Percentiles rank a stretch among this genome's conserved stretches.
Evolutionary conservation across 1,140 invertebrate species (phyloP).

Genomic region (Contarinia nasturtii): DNA sequence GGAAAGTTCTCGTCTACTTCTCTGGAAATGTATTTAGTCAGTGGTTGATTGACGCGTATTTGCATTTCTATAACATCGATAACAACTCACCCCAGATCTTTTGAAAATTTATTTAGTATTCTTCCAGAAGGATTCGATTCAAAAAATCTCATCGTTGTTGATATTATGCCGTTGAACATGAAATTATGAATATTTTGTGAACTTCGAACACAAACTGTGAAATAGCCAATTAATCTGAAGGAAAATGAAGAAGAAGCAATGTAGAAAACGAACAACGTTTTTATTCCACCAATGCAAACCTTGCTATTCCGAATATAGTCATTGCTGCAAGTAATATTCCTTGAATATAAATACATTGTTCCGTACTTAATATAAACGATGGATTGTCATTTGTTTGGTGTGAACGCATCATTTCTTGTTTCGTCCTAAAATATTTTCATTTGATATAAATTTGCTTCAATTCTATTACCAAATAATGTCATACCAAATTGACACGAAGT

Average conservation of each 20-base stretch:
- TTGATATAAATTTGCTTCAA: neutral
- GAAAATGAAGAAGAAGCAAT: constrained; percentile 38
- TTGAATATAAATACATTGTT: constrained; percentile 29
- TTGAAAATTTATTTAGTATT: constrained; percentile 56
- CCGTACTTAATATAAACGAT: constrained; percentile 5
- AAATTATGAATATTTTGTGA: constrained; percentile 1
- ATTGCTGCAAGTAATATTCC: constrained; percentile 25
- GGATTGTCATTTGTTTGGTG: neutral
- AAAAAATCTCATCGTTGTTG: constrained; percentile 54
- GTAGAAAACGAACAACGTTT: constrained; percentile 41
- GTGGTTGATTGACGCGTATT: too few relatives aligned
- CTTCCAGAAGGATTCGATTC: constrained; percentile 54
- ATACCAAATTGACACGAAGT: constrained; percentile 38
- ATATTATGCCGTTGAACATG: constrained; percentile 1
- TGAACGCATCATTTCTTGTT: neutral
- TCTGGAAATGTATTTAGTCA: too few relatives aligned
- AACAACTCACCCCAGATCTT: constrained; percentile 58
- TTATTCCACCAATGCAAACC: constrained; percentile 38
- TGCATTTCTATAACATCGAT: too few relatives aligned
- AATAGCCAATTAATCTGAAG: neutral
- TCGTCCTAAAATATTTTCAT: neutral
- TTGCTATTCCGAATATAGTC: constrained; percentile 25
- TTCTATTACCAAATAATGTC: neutral
- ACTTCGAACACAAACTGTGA: neutral
- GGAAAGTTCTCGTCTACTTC: too few relatives aligned